Evolutionary conservation across 2,888 invertebrate genomes (phyloP), one percentile per base, ranked within the genome.

Genomic region (Meta bourneti): DNA sequence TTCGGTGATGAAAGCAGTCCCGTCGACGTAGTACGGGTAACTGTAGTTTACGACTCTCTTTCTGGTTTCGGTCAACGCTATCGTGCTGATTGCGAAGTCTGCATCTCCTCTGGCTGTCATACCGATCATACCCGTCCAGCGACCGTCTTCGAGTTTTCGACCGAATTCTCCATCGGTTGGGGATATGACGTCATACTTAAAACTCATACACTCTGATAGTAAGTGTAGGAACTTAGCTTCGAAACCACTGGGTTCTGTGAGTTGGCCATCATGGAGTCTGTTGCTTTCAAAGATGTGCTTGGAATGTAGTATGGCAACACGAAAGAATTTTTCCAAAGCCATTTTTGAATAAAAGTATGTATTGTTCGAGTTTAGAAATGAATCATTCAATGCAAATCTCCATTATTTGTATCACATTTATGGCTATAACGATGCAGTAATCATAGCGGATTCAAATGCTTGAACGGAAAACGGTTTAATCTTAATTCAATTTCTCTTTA

Each of bases 101-200:
- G 69, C 80, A 48, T 87, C 74, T 6, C 72, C 61, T 71, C 72
- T 70, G 0, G 72, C 19, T 8, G 71, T 7, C 80, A 87, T 80
- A 11, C 87, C 87, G 13, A 80, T 48, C 19, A 87, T 87, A 5
- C 87, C 87, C 34, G 79, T 72, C 80, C 80, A 87, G 19, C 16
- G 34, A 6, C 87, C 87, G 80, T 87, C 54, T 71, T 79, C 79
- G 13, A 8, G 7, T 72, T 80, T 72, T 11, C 72, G 6, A 19
- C 87, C 87, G 69, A 72, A 87, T 7, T 54, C 80, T 16, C 69
- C 7, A 49, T 87, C 80, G 16, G 20, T 0, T 8, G 87, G 79
- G 16, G 54, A n/a, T 7, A 34, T 49, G 11, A 87, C 13, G 48
- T n/a, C 20, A 16, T 79, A 87, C 8, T 52, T 34, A 49, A 79